A percentile compares a stretch with the other conserved stretches of the same genome.
phyloP scores from a whole-genome alignment of 2,797 vertebrate species.

The Chaetophractus vellerosus region DNA sequence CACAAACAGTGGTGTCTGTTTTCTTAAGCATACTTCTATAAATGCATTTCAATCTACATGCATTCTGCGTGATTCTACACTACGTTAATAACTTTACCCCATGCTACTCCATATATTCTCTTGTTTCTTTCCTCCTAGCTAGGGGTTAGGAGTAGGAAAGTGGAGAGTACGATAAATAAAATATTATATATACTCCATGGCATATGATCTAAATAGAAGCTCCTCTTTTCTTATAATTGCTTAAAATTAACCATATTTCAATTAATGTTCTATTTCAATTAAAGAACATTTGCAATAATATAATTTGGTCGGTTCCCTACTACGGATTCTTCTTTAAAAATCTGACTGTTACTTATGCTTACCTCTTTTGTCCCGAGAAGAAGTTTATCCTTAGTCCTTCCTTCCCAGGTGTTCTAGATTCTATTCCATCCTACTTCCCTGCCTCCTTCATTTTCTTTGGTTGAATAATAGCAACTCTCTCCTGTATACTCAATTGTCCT shows the following conservation, averaged over 20 bases:
- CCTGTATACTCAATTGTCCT: not conserved
- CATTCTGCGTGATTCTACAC: too few species aligned
- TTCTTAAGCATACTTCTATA: not conserved
- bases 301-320: not conserved
- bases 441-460: not conserved
- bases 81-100: not conserved
- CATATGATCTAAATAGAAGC: not conserved
- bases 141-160: not conserved
- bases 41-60: not conserved
- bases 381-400: not conserved
- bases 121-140: not conserved
- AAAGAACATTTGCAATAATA: not conserved
- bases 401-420: not conserved
- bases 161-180: not conserved
- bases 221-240: not conserved
- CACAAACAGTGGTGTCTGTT: not conserved
- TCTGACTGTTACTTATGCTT: not conserved
- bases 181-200: not conserved
- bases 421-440: accelerated
- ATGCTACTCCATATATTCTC: accelerated
- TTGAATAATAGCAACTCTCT: not conserved
- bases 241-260: constrained; percentile 21
- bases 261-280: not conserved
- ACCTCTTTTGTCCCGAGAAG: not conserved
- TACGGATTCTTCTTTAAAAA: not conserved